Evolutionary conservation across 2,888 invertebrate species (phyloP).

Genomic region (Parnassius apollo): DNA sequence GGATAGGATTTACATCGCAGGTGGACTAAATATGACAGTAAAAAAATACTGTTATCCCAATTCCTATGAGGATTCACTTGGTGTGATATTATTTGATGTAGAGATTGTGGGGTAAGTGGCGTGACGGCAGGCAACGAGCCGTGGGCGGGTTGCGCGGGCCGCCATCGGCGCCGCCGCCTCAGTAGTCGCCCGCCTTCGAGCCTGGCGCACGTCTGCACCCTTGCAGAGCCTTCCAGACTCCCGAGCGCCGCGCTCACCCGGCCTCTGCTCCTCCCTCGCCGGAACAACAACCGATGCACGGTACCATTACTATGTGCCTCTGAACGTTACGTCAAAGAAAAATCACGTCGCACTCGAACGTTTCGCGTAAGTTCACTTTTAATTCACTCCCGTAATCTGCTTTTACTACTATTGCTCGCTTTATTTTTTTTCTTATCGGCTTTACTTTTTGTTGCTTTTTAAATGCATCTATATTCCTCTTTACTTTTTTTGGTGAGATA

Average conservation of each 20-base stretch:
- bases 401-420: constrained; percentile 27
- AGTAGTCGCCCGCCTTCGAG: constrained; percentile 66
- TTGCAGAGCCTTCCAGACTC: constrained; percentile 42
- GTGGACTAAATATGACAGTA: too few relatives aligned
- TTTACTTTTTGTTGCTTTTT: constrained; percentile 11
- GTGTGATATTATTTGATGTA: constrained; percentile 61
- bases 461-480: too few relatives aligned
- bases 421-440: constrained; percentile 26
- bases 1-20: neutral
- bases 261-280: constrained; percentile 40
- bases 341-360: constrained; percentile 36
- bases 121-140: constrained; percentile 56
- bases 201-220: constrained; percentile 34
- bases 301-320: constrained; percentile 55
- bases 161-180: constrained; percentile 55
- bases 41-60: neutral
- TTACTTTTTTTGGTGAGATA: too few relatives aligned
- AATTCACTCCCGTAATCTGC: constrained; percentile 28
- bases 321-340: constrained; percentile 36
- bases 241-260: constrained; percentile 34
- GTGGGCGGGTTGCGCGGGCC: constrained; percentile 65
- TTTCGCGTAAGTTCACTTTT: constrained; percentile 51
- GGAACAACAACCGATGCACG: constrained; percentile 61
- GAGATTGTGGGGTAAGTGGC: constrained; percentile 69
- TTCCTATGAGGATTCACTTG: constrained; percentile 36